Evolutionary conservation across 2,797 vertebrate genomes (phyloP), one percentile per base, ranked within the genome.

Genomic region (Siniperca scherzeri): DNA sequence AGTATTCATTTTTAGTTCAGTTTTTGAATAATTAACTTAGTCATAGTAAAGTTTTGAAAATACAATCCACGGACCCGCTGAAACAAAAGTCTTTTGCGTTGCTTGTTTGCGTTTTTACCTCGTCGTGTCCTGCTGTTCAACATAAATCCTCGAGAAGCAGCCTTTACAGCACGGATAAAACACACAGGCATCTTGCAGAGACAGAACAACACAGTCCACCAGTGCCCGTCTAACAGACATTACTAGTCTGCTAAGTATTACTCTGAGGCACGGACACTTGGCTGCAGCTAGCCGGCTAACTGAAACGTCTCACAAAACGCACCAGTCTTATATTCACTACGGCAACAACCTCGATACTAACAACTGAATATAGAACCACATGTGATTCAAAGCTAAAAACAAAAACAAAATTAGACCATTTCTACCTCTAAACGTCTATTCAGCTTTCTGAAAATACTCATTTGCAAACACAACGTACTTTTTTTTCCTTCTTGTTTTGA

Each of bases 141-240:
- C 78, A 48, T 94, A 70, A 38, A 95, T 72, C 87, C 87, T 93
- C 2, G 93, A 95, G 50, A 94, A 90, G 78, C 96, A 96, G 78
- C 72, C n/a, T 84, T 81, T 88, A 68, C 96, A 96, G 69, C 76
- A 91, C 1, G 95, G 95, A 88, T 96, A 96, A 53, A 94, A 77
- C 74, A 96, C 85, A 13, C 90, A 70, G 5, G 82, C 1, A 36
- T 95, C 95, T 46, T 91, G 92, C 0, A 96, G 70, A 4, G 93
- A 93, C 72, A 96, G 36, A 46, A 96, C 92, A 0, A 80, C 86
- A 76, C 95, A 94, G 0, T 91, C 89, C 71, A 95, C 88, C 71
- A 96, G 85, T 78, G 85, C 90, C 53, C 92, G 87, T 68, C 57
- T 72, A 0, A 72, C 70, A 48, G 88, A 78, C 94, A 95, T 95